phyloP scores from a whole-genome alignment of 2,113 vertebrate species.

The Hiodon alosoides region DNA sequence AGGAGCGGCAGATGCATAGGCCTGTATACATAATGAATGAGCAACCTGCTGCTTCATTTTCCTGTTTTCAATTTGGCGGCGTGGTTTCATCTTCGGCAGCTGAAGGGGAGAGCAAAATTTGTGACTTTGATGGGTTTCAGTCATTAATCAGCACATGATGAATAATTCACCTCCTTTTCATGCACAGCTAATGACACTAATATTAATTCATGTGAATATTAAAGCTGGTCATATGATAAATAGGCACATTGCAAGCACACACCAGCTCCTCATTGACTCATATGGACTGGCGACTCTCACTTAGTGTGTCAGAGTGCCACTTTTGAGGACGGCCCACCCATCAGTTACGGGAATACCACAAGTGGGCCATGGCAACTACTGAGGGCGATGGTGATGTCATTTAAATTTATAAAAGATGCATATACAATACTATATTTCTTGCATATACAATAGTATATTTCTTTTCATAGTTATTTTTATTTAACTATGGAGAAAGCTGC shows the following conservation, averaged over 20 bases:
- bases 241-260: background rate
- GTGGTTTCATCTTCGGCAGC: background rate
- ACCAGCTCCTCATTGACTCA: too few species aligned
- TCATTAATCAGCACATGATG: background rate
- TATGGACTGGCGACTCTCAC: too few species aligned
- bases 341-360: too few species aligned
- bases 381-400: too few species aligned
- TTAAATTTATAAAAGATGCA: too few species aligned
- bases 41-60: constrained; percentile 1
- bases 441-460: too few species aligned
- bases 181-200: background rate
- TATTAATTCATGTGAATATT: background rate
- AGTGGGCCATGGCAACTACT: too few species aligned
- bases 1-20: background rate
- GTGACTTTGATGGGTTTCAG: background rate
- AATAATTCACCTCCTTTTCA: background rate
- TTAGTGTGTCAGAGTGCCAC: too few species aligned
- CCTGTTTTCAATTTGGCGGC: constrained; percentile 7
- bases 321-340: too few species aligned
- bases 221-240: background rate
- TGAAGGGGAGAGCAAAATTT: background rate
- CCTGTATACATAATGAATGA: background rate
- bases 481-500: too few species aligned
- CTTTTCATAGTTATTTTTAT: too few species aligned
- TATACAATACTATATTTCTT: too few species aligned